Base-by-base conservation (phyloP, 2,797 vertebrate genomes). In the Pseudochaenichthys georgianus region DNA sequence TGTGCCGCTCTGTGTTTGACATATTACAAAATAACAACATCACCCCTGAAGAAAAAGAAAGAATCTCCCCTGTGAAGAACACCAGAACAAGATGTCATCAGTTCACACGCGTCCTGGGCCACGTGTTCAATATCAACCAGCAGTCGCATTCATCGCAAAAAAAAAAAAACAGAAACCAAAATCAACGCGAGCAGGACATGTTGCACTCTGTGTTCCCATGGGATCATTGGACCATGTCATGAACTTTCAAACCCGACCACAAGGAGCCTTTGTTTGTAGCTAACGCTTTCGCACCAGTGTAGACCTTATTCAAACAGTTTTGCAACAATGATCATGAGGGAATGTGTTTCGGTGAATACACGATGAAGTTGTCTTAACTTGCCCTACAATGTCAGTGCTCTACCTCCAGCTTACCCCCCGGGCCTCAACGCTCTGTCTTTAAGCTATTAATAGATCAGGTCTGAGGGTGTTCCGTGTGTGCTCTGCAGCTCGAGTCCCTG, bases 361-460 rank as follows among this genome's bases (percentile, higher is more conserved):
- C 8, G 13, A 50, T 73, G 11, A 60, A 64, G 51, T 2, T 21
- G 15, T 3, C 19, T 31, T 2, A 47, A 58, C 61, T 21, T 9
- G 23, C 28, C 4, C 9, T 41, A 28, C 7, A 65, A 46, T 46
- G 53, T 21, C 7, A 28, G 63, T 46, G 55, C 61, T 41, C 45
- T 41, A 69, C 38, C 53, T 50, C 19, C 7, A 7, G 50, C 52
- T 45, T 9, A 46, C 52, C 59, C 46, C 34, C 23, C 47, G 43
- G 72, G 76, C 79, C 76, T 79, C 67, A 46, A 78, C 73, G 43
- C 72, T 5, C 51, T 65, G 55, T 74, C 58, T 64, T 53, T 4
- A 11, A 41, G 57, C 83, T 89, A 87, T 81, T 75, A 81, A 86
- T 89, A 90, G 75, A 52, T 68, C 73, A 28, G 34, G 42, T 80